Evolutionary conservation across 2,113 vertebrate species (phyloP).

Genomic region (Equus quagga): DNA sequence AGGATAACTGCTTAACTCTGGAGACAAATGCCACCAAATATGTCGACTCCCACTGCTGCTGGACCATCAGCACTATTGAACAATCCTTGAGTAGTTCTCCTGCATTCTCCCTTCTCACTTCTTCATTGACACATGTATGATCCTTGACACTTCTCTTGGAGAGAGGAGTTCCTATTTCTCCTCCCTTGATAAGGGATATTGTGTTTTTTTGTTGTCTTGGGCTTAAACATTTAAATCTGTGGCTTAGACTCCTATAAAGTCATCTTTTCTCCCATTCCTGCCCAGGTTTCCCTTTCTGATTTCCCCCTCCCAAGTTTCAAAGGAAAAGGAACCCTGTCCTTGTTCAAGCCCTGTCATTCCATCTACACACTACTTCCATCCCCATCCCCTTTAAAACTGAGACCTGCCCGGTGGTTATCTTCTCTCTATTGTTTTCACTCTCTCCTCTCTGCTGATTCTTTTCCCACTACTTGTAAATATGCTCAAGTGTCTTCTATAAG

Average conservation of each 20-base stretch:
- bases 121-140: neutral
- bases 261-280: neutral
- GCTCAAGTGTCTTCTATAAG: neutral
- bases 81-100: no score
- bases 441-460: neutral
- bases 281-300: neutral
- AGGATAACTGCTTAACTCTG: neutral
- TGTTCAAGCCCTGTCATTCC: neutral
- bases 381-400: neutral
- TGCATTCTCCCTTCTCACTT: neutral
- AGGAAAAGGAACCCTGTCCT: neutral
- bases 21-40: neutral
- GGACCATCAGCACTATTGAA: fast-evolving
- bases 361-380: neutral
- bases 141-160: neutral
- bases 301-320: neutral
- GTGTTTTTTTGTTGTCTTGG: neutral
- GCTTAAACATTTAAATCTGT: neutral
- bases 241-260: neutral
- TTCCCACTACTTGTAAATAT: neutral
- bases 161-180: neutral
- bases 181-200: neutral
- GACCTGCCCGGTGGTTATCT: no score
- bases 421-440: neutral
- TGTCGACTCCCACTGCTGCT: no score